Conservation (phyloP, 2,113 vertebrate species). For the Podarcis cretensis region DNA sequence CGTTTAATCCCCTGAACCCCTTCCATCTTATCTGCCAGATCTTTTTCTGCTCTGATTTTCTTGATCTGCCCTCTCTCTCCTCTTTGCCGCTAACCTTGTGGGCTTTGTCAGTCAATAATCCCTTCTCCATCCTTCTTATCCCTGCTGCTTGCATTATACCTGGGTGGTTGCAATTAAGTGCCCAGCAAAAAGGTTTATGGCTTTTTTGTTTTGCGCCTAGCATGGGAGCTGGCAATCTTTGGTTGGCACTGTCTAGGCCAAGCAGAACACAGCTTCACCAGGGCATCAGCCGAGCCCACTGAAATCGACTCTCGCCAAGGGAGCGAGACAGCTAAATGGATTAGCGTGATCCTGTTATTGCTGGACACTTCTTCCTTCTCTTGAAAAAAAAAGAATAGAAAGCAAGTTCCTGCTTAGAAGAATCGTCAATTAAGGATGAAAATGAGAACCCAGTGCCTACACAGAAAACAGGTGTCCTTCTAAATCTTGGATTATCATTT, state of each 20-base stretch:
- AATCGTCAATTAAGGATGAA: not conserved
- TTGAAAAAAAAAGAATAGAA: not conserved
- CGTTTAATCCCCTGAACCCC: not conserved
- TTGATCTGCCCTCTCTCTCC: too few relatives aligned
- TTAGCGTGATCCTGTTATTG: slow-evolving; percentile 5
- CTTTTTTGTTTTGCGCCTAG: not conserved
- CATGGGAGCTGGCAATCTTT: not conserved
- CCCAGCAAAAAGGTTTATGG: not conserved
- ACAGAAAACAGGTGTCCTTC: too few relatives aligned
- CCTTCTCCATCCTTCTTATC: not conserved
- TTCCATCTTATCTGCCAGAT: not conserved
- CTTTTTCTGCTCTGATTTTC: too few relatives aligned
- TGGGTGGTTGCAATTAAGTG: not conserved
- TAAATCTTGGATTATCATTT: not conserved
- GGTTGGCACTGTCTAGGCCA: not conserved
- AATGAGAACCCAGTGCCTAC: not conserved
- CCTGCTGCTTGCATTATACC: not conserved
- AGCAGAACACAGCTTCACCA: not conserved
- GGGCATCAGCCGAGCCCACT: not conserved
- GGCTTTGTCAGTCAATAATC: not conserved
- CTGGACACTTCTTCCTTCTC: not conserved
- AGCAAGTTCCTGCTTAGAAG: not conserved
- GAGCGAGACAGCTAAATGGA: not conserved
- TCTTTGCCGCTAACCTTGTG: not conserved
- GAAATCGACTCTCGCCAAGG: not conserved